Evolutionary conservation across 2,113 vertebrate species (phyloP).

Genomic region (Calyptommatus sinebrachiatus): DNA sequence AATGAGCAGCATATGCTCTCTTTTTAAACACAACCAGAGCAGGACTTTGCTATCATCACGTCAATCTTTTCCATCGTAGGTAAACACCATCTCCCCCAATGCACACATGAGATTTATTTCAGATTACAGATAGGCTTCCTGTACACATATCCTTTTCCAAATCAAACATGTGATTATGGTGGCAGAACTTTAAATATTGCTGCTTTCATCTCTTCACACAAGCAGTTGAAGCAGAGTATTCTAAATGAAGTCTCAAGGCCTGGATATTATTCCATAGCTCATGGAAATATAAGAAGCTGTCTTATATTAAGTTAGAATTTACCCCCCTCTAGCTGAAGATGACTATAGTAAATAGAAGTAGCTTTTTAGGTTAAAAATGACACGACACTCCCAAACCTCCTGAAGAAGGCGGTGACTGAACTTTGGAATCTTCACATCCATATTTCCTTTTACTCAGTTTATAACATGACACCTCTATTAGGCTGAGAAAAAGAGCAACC

Average conservation of each 20-base stretch:
- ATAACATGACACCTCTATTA: too few relatives aligned
- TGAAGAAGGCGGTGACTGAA: too few relatives aligned
- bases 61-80: conserved; percentile 23
- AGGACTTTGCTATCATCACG: conserved; percentile 15
- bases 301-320: too few relatives aligned
- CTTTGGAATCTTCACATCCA: too few relatives aligned
- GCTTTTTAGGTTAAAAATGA: too few relatives aligned
- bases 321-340: too few relatives aligned
- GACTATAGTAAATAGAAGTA: too few relatives aligned
- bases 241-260: not conserved
- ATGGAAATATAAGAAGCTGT: too few relatives aligned
- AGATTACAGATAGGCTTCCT: conserved; percentile 19
- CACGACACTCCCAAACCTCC: too few relatives aligned
- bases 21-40: not conserved
- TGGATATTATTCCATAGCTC: conserved; percentile 8
- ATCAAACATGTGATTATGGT: conserved; percentile 33
- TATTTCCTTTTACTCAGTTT: too few relatives aligned
- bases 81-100: conserved; percentile 17
- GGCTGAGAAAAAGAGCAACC: too few relatives aligned
- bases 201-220: conserved; percentile 21
- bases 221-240: not conserved
- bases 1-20: not conserved
- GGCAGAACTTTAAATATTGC: conserved; percentile 20
- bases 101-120: conserved; percentile 17
- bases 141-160: conserved; percentile 28